Evolutionary conservation across 2,797 vertebrate genomes (phyloP), one percentile per base, ranked within the genome.

Genomic region (Gymnoscopelus braueri): DNA sequence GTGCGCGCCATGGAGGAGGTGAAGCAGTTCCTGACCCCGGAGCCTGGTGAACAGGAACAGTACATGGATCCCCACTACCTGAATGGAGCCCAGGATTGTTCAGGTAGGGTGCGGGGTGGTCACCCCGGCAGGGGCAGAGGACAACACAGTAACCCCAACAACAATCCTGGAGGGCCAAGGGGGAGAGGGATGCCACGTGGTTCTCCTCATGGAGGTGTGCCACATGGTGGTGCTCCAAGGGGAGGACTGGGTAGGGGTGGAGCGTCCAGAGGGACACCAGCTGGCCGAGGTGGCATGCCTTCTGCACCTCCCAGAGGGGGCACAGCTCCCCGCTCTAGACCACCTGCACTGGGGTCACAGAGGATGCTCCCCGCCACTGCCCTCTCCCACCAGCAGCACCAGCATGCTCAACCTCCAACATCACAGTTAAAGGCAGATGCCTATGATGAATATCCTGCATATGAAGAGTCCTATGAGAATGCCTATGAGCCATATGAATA

Each of bases 1-100:
- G 97, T 97, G 63, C 97, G 98, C 10, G 97, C 97, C 48, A 98
- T 99, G 97, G 97, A 99, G 9, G 97, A 99, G 80, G 96, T 99
- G 77, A 99, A 99, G 91, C 99, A 98, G 79, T 99, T 99, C 87
- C 95, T 99, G 0, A 95, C 98, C 63, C 98, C 98, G 0, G 97
- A 98, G 75, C 96, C 98, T 50, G 96, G 97, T 83, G 97, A 97
- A 81, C 96, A 97, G 65, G 97, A 99, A 39, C 95, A 95, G 0
- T 98, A 96, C 84, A 93, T 98, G 95, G 97, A 99, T 78, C 93
- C 96, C 29, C 95, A 96, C 55, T 99, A 97, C 84, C 86, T 99
- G 83, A 99, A 99, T 44, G 97, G 97, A 9, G 94, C 96, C 2
- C 97, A 97, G 19, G 94, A 95, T 69, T 94, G 95, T 3, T 44